Evolutionary conservation across 1,140 invertebrate genomes (phyloP).

Genomic region (Neodiprion fabricii): DNA sequence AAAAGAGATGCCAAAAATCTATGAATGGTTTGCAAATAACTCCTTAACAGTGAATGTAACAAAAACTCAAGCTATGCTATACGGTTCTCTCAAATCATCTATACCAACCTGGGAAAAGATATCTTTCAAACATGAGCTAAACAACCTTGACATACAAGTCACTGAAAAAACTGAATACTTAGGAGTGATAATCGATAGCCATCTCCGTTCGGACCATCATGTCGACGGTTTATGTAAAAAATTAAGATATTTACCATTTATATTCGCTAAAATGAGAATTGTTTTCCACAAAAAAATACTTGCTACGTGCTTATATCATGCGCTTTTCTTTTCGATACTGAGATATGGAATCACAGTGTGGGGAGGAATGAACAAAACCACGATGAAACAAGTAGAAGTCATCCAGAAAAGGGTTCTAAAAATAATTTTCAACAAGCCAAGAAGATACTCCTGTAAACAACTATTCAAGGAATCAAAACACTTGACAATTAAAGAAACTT

Average conservation of each 20-base stretch:
- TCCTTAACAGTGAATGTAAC: background rate
- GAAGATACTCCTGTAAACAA: background rate
- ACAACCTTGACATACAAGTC: background rate
- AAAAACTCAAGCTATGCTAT: background rate
- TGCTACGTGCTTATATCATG: background rate
- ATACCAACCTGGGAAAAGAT: background rate
- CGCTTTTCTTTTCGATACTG: background rate
- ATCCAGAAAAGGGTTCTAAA: background rate
- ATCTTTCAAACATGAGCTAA: background rate
- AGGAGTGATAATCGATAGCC: background rate
- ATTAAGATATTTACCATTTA: background rate
- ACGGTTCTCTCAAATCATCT: background rate
- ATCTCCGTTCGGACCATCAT: background rate
- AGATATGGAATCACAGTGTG: background rate
- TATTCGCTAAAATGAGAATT: background rate
- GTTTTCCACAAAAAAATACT: background rate
- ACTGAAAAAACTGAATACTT: background rate
- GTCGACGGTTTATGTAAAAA: background rate
- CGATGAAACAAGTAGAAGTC: background rate
- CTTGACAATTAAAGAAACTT: background rate
- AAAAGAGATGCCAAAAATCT: background rate
- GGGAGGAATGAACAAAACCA: background rate
- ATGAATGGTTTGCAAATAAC: background rate
- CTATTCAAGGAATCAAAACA: background rate
- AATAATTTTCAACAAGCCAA: background rate